Evolutionary conservation across 2,113 vertebrate species (phyloP).

Genomic region (Sitta europaea): DNA sequence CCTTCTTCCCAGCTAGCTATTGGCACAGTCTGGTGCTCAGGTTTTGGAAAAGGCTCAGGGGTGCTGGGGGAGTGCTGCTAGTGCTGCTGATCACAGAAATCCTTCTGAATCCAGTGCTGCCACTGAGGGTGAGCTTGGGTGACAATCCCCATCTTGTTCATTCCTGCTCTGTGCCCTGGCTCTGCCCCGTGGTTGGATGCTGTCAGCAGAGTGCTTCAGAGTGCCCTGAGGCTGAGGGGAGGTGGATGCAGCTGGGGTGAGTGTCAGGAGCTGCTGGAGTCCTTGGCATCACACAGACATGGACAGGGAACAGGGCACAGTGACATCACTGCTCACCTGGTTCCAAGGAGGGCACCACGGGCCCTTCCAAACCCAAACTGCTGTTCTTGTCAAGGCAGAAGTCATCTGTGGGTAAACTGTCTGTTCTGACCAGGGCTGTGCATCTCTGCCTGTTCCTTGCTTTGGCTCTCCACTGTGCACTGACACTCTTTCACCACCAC

Average conservation of each 20-base stretch:
- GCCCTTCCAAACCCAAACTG: background rate
- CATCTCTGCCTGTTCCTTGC: background rate
- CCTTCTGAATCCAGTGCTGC: background rate
- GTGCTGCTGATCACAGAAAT: background rate
- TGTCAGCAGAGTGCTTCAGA: background rate
- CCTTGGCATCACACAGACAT: background rate
- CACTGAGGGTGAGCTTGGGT: background rate
- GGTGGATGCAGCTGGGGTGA: background rate
- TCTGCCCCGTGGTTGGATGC: fast-evolving
- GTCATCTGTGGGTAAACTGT: background rate
- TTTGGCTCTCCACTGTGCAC: fast-evolving
- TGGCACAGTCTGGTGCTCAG: background rate
- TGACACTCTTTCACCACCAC: background rate
- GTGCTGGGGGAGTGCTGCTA: background rate
- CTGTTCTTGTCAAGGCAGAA: background rate
- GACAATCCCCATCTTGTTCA: background rate
- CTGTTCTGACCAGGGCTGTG: background rate
- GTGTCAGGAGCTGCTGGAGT: background rate
- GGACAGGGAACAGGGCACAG: background rate
- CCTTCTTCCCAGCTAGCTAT: background rate
- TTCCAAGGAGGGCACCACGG: background rate
- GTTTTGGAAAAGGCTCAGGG: background rate
- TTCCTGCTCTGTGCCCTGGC: fast-evolving
- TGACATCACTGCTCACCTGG: fast-evolving
- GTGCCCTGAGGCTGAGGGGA: background rate